Conservation (phyloP, 2,888 invertebrate genomes). For the Pyrrhosoma nymphula region DNA sequence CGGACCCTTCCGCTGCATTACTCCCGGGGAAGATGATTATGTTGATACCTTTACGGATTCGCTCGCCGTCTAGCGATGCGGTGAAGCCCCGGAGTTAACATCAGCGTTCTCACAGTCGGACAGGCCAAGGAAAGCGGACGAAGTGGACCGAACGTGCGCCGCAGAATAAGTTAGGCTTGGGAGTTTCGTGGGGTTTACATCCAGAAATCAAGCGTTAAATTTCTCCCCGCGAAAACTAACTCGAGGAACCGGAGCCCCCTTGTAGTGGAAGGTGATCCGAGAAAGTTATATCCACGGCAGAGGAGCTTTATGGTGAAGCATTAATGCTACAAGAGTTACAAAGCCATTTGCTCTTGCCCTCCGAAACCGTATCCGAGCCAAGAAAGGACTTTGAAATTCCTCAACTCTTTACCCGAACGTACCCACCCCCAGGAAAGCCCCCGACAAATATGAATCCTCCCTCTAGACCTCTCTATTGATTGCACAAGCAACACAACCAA, state of each 20-base stretch:
- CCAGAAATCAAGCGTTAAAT: not conserved
- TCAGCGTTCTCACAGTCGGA: not conserved
- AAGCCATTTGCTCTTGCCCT: not conserved
- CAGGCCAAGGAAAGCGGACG: not conserved
- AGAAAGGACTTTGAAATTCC: not conserved
- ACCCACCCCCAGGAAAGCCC: not conserved
- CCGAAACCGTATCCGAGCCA: not conserved
- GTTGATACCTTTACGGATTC: not conserved
- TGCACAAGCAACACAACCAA: not conserved
- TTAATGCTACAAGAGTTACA: not conserved
- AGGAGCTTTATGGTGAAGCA: not conserved
- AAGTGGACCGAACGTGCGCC: not conserved
- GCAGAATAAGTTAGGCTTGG: not conserved
- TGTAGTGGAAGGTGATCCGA: not conserved
- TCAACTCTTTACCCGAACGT: not conserved
- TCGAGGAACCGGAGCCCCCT: not conserved
- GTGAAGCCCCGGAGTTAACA: not conserved
- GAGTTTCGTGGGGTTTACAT: not conserved
- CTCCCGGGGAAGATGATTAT: not conserved
- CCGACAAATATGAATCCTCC: not conserved
- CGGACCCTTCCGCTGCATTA: constrained; percentile 28
- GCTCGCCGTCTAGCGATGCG: not conserved
- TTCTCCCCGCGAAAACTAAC: not conserved
- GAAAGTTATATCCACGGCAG: not conserved
- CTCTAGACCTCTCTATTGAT: not conserved